phyloP scores from a whole-genome alignment of 2,797 vertebrate genomes.

The Todus mexicanus region DNA sequence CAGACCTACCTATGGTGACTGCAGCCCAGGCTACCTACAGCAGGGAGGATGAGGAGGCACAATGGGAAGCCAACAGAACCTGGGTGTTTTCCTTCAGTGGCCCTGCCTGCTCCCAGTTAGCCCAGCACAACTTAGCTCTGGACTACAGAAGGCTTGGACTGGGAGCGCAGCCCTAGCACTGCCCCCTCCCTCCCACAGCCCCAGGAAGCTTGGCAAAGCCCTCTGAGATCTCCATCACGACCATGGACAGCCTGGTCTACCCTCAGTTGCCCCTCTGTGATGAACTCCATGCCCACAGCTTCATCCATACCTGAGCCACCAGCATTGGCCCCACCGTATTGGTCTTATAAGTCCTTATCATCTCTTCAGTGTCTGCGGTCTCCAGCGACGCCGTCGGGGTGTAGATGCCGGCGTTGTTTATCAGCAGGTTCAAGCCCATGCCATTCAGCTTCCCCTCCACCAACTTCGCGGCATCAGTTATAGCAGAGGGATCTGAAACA shows the following conservation, averaged over 20 bases:
- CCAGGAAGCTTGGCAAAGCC: background rate
- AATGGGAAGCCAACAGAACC: background rate
- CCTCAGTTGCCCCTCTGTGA: rapidly evolving
- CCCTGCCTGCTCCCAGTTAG: background rate
- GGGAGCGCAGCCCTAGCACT: background rate
- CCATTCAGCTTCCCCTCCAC: slow-evolving; percentile 36
- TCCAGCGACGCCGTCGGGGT: background rate
- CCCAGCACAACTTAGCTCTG: background rate
- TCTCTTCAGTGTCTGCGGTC: background rate
- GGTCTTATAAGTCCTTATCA: slow-evolving; percentile 18
- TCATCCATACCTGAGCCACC: slow-evolving; percentile 27
- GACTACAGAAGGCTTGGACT: background rate
- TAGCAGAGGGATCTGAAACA: background rate
- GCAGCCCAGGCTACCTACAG: background rate
- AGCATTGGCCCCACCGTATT: slow-evolving; percentile 49
- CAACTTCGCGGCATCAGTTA: background rate
- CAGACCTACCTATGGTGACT: background rate
- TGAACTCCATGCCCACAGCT: background rate
- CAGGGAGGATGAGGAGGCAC: background rate
- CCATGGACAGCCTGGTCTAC: rapidly evolving
- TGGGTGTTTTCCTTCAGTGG: background rate
- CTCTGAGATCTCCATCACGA: rapidly evolving
- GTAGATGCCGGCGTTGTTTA: slow-evolving; percentile 41
- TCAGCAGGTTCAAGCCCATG: slow-evolving; percentile 46
- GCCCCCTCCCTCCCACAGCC: background rate